phyloP scores from a whole-genome alignment of 1,140 invertebrate genomes.

The Drosophila prosaltans region DNA sequence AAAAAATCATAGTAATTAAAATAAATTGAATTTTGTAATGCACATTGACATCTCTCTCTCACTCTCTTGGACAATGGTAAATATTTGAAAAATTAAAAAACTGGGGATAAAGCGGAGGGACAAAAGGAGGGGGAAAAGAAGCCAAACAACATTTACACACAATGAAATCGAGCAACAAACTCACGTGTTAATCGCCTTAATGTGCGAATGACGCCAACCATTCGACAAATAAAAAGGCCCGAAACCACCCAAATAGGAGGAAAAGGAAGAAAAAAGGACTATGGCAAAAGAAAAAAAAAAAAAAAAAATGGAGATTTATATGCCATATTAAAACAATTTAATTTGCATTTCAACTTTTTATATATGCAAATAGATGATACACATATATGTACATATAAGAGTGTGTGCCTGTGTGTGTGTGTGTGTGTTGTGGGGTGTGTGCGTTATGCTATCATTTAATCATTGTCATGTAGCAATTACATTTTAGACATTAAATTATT shows the following conservation, averaged over 20 bases:
- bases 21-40: constrained; percentile 46
- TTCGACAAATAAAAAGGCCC: constrained; percentile 11
- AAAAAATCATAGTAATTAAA: constrained; percentile 35
- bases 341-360: constrained; percentile 61
- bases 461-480: constrained; percentile 68
- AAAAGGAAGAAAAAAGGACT: neutral
- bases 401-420: constrained; percentile 12
- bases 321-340: constrained; percentile 57
- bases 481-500: constrained; percentile 68
- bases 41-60: neutral
- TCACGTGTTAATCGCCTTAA: constrained; percentile 59
- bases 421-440: neutral
- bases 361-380: constrained; percentile 24
- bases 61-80: neutral
- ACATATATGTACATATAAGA: constrained; percentile 4
- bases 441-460: constrained; percentile 58
- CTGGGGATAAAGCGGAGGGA: neutral
- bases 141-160: constrained; percentile 19
- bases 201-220: constrained; percentile 27
- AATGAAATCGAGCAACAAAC: constrained; percentile 15
- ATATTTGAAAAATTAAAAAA: neutral
- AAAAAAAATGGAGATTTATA: constrained; percentile 51
- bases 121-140: neutral
- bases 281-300: neutral
- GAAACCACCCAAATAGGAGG: neutral